Conservation (phyloP, 2,797 vertebrate genomes). For the Rachycentron canadum region DNA sequence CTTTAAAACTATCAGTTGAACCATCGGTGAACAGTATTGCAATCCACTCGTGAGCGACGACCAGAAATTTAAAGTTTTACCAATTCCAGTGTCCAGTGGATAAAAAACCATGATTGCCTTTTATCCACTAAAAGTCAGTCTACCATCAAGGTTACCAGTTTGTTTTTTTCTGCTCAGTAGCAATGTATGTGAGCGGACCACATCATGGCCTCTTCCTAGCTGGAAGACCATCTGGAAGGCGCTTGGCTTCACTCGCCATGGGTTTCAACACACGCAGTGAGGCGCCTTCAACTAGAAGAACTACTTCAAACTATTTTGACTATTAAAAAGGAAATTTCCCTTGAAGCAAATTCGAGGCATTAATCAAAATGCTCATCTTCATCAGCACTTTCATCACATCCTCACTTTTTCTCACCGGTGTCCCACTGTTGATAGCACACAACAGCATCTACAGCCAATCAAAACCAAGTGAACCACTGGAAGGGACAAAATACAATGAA, state of each 20-base stretch:
- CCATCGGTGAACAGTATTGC: neutral
- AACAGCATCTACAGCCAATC: constrained; percentile 12
- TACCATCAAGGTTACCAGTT: neutral
- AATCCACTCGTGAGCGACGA: neutral
- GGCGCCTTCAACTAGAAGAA: neutral
- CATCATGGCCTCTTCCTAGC: neutral
- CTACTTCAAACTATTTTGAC: no score
- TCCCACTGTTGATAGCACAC: neutral
- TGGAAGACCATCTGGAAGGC: neutral
- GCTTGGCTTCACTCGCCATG: neutral
- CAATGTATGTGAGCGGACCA: neutral
- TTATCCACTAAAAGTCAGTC: neutral
- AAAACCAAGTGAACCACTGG: neutral
- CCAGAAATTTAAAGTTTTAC: neutral
- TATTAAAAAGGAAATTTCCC: no score
- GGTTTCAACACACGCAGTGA: neutral
- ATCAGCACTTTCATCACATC: neutral
- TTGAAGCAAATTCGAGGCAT: neutral
- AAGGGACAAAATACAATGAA: constrained; percentile 25
- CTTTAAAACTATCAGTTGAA: neutral
- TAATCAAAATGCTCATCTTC: neutral
- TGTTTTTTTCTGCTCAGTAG: neutral
- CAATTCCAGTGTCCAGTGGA: neutral
- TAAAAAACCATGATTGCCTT: neutral
- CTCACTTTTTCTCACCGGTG: neutral